Percentiles rank a stretch among this genome's conserved stretches.
Evolutionary conservation across 2,888 invertebrate species (phyloP).

Genomic region (Scaptomyza caliginosa): DNA sequence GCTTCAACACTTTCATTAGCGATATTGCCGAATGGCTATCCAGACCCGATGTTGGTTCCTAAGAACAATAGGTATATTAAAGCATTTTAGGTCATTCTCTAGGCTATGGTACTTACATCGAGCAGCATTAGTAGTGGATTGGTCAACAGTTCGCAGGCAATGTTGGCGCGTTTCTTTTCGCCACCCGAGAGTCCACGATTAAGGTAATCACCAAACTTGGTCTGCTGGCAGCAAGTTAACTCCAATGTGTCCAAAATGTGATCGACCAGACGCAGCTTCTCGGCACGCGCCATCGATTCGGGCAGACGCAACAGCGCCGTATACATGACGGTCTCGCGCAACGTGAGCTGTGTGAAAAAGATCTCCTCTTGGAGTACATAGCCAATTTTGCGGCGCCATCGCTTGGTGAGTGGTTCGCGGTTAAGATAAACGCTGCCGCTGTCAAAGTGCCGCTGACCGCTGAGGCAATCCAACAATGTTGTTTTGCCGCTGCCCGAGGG

Average conservation of each 20-base stretch:
- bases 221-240: constrained; percentile 90
- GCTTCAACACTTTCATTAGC: constrained; percentile 89
- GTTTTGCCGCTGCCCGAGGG: constrained; percentile 92
- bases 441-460: constrained; percentile 88
- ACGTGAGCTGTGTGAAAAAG: constrained; percentile 91
- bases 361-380: constrained; percentile 93
- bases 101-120: constrained; percentile 89
- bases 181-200: constrained; percentile 92
- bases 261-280: constrained; percentile 91
- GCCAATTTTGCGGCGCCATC: constrained; percentile 90
- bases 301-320: constrained; percentile 87
- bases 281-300: constrained; percentile 88
- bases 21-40: constrained; percentile 92
- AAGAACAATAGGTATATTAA: too few species aligned
- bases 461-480: constrained; percentile 90
- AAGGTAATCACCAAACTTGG: constrained; percentile 90
- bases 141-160: constrained; percentile 92
- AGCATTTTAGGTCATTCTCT: too few species aligned
- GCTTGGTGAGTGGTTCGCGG: constrained; percentile 87
- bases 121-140: constrained; percentile 91
- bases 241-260: constrained; percentile 91
- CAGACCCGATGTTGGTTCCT: constrained; percentile 93
- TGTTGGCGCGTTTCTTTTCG: constrained; percentile 92
- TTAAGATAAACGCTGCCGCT: constrained; percentile 88
- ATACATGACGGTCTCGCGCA: constrained; percentile 90